Evolutionary conservation across 2,113 vertebrate species (phyloP).

Genomic region (Hippolais icterina): DNA sequence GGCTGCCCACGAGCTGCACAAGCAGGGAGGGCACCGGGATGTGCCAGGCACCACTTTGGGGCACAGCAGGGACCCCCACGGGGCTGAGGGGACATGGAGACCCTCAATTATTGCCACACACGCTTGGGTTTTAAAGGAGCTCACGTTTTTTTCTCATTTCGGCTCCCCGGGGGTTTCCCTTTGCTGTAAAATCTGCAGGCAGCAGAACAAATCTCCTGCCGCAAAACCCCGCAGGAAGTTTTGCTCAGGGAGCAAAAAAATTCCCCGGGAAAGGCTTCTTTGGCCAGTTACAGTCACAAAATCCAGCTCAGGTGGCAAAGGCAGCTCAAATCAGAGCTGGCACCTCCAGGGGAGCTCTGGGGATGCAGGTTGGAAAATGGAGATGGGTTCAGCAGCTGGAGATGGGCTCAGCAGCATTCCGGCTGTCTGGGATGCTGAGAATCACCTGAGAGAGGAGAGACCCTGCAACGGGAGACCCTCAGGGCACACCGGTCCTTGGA

Average conservation of each 20-base stretch:
- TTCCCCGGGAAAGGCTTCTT: neutral
- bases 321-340: rapidly evolving
- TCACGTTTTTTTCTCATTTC: too few relatives aligned
- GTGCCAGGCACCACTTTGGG: neutral
- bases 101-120: rapidly evolving
- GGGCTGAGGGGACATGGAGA: neutral
- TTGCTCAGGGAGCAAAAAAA: neutral
- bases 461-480: neutral
- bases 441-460: rapidly evolving
- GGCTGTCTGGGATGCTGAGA: rapidly evolving
- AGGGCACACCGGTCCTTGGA: too few relatives aligned
- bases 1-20: neutral
- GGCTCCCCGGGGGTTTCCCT: neutral
- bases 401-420: neutral
- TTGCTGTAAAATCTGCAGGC: rapidly evolving
- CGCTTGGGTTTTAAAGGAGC: rapidly evolving
- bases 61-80: neutral
- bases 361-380: neutral
- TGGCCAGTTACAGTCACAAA: neutral
- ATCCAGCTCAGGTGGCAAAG: rapidly evolving
- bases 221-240: neutral
- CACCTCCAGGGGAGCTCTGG: neutral
- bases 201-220: neutral
- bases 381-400: neutral
- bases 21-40: neutral